phyloP scores from a whole-genome alignment of 2,888 invertebrate genomes.

The Limulus polyphemus region DNA sequence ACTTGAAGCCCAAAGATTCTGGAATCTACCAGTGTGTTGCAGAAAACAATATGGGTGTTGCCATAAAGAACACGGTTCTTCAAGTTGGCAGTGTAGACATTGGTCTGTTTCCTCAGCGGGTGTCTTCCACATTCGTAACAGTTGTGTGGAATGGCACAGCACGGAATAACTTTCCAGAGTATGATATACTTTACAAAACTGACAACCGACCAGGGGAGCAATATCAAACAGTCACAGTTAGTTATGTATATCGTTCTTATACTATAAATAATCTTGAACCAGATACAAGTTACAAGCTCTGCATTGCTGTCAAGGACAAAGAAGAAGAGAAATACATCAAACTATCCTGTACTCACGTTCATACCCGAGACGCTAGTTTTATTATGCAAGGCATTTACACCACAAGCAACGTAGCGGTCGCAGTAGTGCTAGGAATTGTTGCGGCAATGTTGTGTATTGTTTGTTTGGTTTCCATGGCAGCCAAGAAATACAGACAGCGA shows the following conservation, averaged over 20 bases:
- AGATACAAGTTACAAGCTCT: slow-evolving; percentile 38
- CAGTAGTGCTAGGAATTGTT: slow-evolving; percentile 29
- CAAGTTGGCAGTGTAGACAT: slow-evolving; percentile 36
- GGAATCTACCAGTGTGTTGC: slow-evolving; percentile 40
- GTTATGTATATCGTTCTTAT: slow-evolving; percentile 32
- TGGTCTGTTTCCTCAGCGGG: slow-evolving; percentile 33
- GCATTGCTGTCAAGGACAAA: slow-evolving; percentile 36
- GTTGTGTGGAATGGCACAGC: slow-evolving; percentile 38
- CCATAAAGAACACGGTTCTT: slow-evolving; percentile 32
- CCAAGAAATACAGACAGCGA: slow-evolving; percentile 32
- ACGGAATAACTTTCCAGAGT: slow-evolving; percentile 31
- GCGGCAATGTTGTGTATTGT: slow-evolving; percentile 27
- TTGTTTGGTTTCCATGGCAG: slow-evolving; percentile 27
- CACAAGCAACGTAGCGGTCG: slow-evolving; percentile 31
- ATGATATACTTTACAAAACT: slow-evolving; percentile 32
- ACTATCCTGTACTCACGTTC: slow-evolving; percentile 33
- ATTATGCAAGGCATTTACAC: slow-evolving; percentile 30
- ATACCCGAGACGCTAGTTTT: slow-evolving; percentile 29
- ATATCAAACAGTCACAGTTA: slow-evolving; percentile 26
- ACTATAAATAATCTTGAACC: slow-evolving; percentile 37
- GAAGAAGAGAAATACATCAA: slow-evolving; percentile 32
- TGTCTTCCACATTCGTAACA: slow-evolving; percentile 36
- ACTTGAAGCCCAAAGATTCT: slow-evolving; percentile 32
- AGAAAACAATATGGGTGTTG: slow-evolving; percentile 33
- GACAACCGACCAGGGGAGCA: slow-evolving; percentile 17